Evolutionary conservation across 1,140 invertebrate genomes (phyloP).

Genomic region (Coptotermes formosanus): DNA sequence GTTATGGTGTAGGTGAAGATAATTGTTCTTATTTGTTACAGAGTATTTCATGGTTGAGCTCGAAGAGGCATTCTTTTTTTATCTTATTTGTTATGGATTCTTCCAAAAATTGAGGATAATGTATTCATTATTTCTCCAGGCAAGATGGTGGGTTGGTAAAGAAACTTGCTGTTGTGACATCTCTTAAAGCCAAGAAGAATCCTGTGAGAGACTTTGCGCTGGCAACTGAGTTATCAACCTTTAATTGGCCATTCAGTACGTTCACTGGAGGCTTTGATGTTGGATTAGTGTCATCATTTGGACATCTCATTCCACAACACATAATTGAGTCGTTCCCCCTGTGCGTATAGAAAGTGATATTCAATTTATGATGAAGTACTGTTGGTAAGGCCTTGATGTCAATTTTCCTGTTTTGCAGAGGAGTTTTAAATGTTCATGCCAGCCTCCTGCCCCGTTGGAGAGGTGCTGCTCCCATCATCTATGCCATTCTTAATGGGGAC

Average conservation of each 20-base stretch:
- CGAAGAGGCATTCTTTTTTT: too few species aligned
- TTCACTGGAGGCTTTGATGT: slow-evolving; percentile 55
- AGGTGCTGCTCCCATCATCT: slow-evolving; percentile 83
- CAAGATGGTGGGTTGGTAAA: slow-evolving; percentile 44
- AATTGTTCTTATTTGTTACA: too few species aligned
- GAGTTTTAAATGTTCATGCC: slow-evolving; percentile 89
- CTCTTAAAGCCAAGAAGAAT: slow-evolving; percentile 53
- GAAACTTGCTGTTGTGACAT: slow-evolving; percentile 61
- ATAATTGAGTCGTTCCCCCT: slow-evolving; percentile 63
- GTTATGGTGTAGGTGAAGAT: too few species aligned
- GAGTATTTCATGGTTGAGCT: too few species aligned
- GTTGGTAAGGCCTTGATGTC: slow-evolving; percentile 27
- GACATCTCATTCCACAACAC: slow-evolving; percentile 62
- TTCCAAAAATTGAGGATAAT: too few species aligned
- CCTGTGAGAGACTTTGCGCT: slow-evolving; percentile 53
- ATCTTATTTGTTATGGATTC: too few species aligned
- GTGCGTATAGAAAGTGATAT: slow-evolving; percentile 48
- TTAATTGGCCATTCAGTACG: slow-evolving; percentile 56
- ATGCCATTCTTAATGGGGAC: slow-evolving; percentile 84
- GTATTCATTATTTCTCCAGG: slow-evolving; percentile 37
- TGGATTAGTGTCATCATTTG: slow-evolving; percentile 71
- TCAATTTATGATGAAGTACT: slow-evolving; percentile 28
- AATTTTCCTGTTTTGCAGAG: slow-evolving; percentile 58
- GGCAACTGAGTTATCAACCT: slow-evolving; percentile 50
- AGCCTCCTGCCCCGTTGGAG: slow-evolving; percentile 90